Evolutionary conservation across 92 coral and sea anemone species (phyloP).

Genomic region (Actinostola sp.): DNA sequence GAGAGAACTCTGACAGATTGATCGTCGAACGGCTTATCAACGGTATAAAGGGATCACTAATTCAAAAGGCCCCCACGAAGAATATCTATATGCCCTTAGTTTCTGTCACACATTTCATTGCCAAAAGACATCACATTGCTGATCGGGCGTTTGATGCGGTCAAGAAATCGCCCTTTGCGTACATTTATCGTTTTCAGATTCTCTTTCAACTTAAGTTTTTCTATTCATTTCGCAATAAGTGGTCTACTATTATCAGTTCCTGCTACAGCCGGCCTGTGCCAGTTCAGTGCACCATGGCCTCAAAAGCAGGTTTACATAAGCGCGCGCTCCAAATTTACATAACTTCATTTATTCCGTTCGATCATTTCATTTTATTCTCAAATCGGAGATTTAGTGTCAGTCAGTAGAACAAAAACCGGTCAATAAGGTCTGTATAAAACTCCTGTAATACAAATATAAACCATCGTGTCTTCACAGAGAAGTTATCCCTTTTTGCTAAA

Average conservation of each 20-base stretch:
- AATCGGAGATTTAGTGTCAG: too few relatives aligned
- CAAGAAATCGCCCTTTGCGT: neutral
- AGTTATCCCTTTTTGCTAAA: too few relatives aligned
- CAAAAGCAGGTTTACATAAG: too few relatives aligned
- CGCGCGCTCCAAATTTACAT: too few relatives aligned
- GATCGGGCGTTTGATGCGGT: neutral
- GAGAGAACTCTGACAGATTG: neutral
- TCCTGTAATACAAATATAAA: neutral
- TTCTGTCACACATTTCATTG: conserved; percentile 24
- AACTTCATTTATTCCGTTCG: neutral
- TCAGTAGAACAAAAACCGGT: too few relatives aligned
- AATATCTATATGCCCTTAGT: neutral
- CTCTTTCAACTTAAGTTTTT: conserved; percentile 30
- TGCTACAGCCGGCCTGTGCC: too few relatives aligned
- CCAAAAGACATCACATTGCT: conserved; percentile 3
- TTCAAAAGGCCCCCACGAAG: conserved; percentile 26
- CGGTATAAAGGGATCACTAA: neutral
- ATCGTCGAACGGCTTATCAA: conserved; percentile 13
- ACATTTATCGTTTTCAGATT: conserved; percentile 1
- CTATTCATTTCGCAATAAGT: too few relatives aligned
- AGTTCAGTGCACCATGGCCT: too few relatives aligned
- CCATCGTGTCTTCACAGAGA: neutral
- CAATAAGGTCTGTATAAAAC: neutral
- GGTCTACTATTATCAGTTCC: too few relatives aligned
- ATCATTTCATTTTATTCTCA: neutral